phyloP scores from a whole-genome alignment of 2,888 invertebrate species.

The Metellina segmentata region DNA sequence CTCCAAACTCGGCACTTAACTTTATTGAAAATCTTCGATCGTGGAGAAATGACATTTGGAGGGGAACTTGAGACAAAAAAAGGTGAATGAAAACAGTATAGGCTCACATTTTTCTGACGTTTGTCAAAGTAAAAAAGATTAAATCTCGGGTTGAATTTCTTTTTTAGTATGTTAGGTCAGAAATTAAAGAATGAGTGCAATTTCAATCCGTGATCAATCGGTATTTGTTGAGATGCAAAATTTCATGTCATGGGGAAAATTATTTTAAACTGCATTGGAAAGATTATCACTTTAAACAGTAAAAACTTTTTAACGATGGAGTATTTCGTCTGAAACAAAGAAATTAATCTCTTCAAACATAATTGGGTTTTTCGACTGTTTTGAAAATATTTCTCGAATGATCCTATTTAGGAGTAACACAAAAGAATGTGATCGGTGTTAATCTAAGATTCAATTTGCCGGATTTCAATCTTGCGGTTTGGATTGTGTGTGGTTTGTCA shows the following conservation, averaged over 20 bases:
- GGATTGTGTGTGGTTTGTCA: too few relatives aligned
- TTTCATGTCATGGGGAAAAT: neutral
- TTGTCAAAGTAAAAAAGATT: neutral
- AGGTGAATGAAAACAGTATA: neutral
- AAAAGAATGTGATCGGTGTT: too few relatives aligned
- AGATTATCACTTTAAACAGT: too few relatives aligned
- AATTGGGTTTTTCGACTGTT: too few relatives aligned
- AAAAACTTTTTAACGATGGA: too few relatives aligned
- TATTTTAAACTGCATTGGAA: neutral
- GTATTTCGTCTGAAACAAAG: too few relatives aligned
- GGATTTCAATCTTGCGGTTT: too few relatives aligned
- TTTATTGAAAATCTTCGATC: constrained; percentile 32
- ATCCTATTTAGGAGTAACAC: too few relatives aligned
- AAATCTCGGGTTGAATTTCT: neutral
- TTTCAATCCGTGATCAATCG: neutral
- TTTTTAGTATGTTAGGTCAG: neutral
- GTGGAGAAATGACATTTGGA: constrained; percentile 2
- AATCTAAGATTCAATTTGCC: too few relatives aligned
- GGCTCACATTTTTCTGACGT: neutral
- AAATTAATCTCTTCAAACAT: too few relatives aligned
- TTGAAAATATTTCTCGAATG: too few relatives aligned
- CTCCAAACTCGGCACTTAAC: constrained; percentile 12
- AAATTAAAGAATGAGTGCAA: neutral
- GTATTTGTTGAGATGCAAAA: neutral
- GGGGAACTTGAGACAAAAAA: neutral